Evolutionary conservation across 2,888 invertebrate species (phyloP).

Genomic region (Chloroclystis v-ata): DNA sequence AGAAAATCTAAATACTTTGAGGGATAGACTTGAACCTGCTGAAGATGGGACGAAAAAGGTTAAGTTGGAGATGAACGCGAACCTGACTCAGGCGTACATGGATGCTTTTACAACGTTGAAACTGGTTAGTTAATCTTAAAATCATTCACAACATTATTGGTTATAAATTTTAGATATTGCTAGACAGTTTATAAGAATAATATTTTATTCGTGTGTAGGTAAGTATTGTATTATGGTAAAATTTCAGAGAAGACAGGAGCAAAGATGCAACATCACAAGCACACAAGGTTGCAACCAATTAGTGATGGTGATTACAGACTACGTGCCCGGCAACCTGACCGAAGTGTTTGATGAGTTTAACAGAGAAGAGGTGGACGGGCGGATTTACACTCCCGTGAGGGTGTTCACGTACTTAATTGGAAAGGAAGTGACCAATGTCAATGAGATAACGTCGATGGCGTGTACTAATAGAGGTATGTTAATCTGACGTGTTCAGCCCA

Average conservation of each 20-base stretch:
- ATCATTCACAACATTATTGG: no score
- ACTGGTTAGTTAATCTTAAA: slow-evolving; percentile 76
- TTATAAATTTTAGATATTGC: no score
- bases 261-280: slow-evolving; percentile 54
- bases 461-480: slow-evolving; percentile 91
- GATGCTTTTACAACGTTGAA: slow-evolving; percentile 90
- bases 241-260: slow-evolving; percentile 43
- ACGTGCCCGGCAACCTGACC: slow-evolving; percentile 91
- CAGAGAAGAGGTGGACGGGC: slow-evolving; percentile 78
- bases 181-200: no score
- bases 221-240: neutral
- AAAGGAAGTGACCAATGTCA: slow-evolving; percentile 92
- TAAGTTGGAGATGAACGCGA: slow-evolving; percentile 87
- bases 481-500: no score
- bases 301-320: slow-evolving; percentile 98
- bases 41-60: slow-evolving; percentile 66
- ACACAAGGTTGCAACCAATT: slow-evolving; percentile 91
- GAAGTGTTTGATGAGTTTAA: slow-evolving; percentile 91
- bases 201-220: no score
- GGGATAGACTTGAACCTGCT: slow-evolving; percentile 79
- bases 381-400: slow-evolving; percentile 87
- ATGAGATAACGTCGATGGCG: slow-evolving; percentile 95
- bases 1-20: slow-evolving; percentile 88
- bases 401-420: slow-evolving; percentile 98
- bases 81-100: slow-evolving; percentile 88